phyloP scores from a whole-genome alignment of 2,888 invertebrate species.

The Apamea epomidion region DNA sequence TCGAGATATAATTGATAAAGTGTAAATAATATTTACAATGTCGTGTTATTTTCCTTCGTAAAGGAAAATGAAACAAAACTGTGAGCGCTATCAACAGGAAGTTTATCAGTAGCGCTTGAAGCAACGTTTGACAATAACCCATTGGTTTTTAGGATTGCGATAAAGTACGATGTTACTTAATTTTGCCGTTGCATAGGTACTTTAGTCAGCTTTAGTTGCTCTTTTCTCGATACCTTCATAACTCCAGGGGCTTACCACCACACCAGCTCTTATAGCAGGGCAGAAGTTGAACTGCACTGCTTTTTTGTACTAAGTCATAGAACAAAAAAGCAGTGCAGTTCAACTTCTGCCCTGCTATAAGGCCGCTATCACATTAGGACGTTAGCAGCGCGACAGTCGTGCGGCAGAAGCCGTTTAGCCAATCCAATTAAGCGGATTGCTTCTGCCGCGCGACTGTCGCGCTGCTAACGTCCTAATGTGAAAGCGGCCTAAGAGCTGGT shows the following conservation, averaged over 20 bases:
- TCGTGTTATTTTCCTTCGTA: constrained; percentile 41
- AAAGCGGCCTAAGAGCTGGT: too few species aligned
- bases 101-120: constrained; percentile 54
- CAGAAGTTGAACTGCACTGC: too few species aligned
- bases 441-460: too few species aligned
- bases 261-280: too few species aligned
- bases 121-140: constrained; percentile 44
- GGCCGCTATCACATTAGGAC: too few species aligned
- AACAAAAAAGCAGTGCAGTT: too few species aligned
- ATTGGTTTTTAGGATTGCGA: constrained; percentile 33
- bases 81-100: constrained; percentile 59
- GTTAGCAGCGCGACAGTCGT: too few species aligned
- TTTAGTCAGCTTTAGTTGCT: background rate
- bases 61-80: constrained; percentile 53
- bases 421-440: too few species aligned
- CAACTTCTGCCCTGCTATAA: too few species aligned
- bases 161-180: constrained; percentile 28
- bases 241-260: background rate
- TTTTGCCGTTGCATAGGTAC: background rate
- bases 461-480: too few species aligned
- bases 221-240: constrained; percentile 1
- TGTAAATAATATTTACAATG: constrained; percentile 19
- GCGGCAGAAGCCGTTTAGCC: too few species aligned
- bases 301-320: too few species aligned
- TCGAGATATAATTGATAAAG: constrained; percentile 39